Conservation (phyloP, 2,113 vertebrate species). For the Lophochroa leadbeateri region DNA sequence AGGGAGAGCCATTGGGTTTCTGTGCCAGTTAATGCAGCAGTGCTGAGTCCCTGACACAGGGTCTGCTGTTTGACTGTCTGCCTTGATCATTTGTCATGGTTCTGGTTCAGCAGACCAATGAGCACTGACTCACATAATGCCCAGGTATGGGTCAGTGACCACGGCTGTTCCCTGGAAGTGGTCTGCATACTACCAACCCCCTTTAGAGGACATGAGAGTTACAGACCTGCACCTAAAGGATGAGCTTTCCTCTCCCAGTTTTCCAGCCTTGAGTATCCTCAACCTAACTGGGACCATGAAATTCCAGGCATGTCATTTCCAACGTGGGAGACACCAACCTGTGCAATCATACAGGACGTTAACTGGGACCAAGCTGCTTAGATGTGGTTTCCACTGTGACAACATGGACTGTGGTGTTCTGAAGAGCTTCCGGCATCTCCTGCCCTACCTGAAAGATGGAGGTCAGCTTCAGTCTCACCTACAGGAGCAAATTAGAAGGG, state of each 20-base stretch:
- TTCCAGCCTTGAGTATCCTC: not conserved
- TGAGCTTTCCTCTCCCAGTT: not conserved
- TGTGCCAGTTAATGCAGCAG: not conserved
- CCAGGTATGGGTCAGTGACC: not conserved
- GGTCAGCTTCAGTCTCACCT: not conserved
- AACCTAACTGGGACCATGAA: not conserved
- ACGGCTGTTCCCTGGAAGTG: not conserved
- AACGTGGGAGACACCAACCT: not conserved
- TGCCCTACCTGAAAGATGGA: not conserved
- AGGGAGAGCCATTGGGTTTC: not conserved
- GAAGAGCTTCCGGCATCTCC: not conserved
- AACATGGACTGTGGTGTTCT: not conserved
- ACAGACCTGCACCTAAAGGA: not conserved
- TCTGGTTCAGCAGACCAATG: fast-evolving
- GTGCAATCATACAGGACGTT: not conserved
- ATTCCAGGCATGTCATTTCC: not conserved
- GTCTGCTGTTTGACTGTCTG: not conserved
- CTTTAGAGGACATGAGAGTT: not conserved
- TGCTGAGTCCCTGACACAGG: not conserved
- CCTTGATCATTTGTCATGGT: fast-evolving
- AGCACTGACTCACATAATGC: not conserved
- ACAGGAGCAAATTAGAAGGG: not conserved
- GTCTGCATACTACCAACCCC: not conserved
- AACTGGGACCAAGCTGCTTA: not conserved
- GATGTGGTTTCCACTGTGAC: not conserved